Base-by-base conservation (phyloP, 92 coral and sea anemone species). In the Parazoanthus atlanticus region DNA sequence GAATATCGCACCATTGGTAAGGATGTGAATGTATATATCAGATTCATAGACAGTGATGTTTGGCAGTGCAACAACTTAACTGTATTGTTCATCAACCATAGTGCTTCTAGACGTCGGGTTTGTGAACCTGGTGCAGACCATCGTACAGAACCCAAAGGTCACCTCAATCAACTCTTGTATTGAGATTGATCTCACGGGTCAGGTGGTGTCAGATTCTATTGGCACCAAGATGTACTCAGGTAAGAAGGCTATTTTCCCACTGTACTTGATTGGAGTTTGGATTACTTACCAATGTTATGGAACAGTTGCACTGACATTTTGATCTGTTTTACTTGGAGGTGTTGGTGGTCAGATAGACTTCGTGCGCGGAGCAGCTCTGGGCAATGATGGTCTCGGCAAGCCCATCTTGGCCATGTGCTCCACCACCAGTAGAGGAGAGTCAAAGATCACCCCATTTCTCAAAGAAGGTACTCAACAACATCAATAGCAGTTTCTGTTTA, bases 341-440 rank as follows among this genome's bases (percentile, higher is more conserved):
- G 99, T 96, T 65, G 99, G 99, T 49, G 99, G 99, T 49, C 99
- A 96, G 84, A 70, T 96, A 10, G 99, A 96, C 77, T 96, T 96
- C 78, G 83, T 96, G 49, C 96, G 99, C 2, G 94, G 98, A 26
- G 98, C 99, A 11, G 95, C 99, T 13, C 89, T 96, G 23, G 98
- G 98, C 7, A 49, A 43, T 21, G 99, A 96, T 90, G 99, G 99
- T 21, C 91, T 92, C n/a, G 99, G 99, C 28, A 96, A 96, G 83
- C 99, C 99, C 34, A 96, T 96, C 85, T 67, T 96, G 54, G 99
- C 99, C 9, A 88, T 96, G 79, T 94, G 95, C 84, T 96, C 99
- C 8, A 91, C 91, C 46, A 96, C 99, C 28, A 90, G 92, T 41
- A 93, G 83, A 89, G 99, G 99, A 79, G 96, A 92, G 82, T 89